Percentiles rank a stretch among this genome's conserved stretches.
Conservation (phyloP, 2,797 vertebrate species). For the Trachops cirrhosus region DNA sequence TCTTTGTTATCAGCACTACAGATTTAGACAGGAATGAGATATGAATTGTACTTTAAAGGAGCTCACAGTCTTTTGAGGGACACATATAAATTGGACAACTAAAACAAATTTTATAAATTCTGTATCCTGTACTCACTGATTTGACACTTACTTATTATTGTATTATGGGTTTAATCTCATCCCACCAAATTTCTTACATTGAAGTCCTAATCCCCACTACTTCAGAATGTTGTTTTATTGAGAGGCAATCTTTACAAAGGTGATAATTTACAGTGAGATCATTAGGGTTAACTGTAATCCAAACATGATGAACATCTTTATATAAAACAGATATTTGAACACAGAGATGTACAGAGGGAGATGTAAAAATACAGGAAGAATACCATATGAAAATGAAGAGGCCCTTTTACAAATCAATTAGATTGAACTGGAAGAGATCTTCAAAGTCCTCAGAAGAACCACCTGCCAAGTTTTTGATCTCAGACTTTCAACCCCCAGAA, state of each 20-base stretch:
- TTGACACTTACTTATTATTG: background rate
- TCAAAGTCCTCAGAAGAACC: background rate
- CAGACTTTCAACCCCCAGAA: background rate
- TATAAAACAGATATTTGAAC: background rate
- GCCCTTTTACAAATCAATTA: background rate
- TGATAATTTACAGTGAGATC: background rate
- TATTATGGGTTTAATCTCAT: background rate
- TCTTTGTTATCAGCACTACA: background rate
- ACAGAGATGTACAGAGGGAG: background rate
- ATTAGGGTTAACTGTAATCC: background rate
- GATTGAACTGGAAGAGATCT: background rate
- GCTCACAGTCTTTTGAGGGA: background rate
- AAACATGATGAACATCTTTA: background rate
- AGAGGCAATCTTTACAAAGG: background rate
- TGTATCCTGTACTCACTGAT: background rate
- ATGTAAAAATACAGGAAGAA: background rate
- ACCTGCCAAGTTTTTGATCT: background rate
- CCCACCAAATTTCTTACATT: background rate
- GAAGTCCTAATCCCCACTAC: background rate
- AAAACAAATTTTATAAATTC: background rate
- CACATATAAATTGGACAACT: background rate
- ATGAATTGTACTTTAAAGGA: background rate
- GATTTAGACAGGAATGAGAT: background rate
- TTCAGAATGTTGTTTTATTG: background rate
- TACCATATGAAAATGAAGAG: background rate